Evolutionary conservation across 2,888 invertebrate species (phyloP).

Genomic region (Thymelicus sylvestris): DNA sequence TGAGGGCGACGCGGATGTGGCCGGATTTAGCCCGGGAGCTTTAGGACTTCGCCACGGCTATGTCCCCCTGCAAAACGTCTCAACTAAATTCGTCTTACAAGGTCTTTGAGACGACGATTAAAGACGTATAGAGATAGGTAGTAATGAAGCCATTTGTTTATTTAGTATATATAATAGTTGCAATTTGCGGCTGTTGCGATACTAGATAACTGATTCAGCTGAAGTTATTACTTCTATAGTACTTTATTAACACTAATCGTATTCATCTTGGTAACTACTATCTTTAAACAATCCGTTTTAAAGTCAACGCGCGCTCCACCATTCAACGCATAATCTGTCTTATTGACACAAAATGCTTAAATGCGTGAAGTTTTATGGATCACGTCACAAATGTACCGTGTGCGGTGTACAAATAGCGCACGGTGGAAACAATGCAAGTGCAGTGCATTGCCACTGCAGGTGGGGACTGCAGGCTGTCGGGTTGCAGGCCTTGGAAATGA

Average conservation of each 20-base stretch:
- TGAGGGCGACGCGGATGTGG: conserved; percentile 60
- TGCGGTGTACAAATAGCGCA: not conserved
- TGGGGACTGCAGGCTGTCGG: too few species aligned
- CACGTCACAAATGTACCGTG: not conserved
- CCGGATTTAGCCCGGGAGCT: conserved; percentile 63
- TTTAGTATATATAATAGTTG: too few species aligned
- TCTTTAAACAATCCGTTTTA: not conserved
- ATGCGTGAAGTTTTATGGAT: not conserved
- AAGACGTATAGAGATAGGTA: not conserved
- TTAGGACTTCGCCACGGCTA: conserved; percentile 37
- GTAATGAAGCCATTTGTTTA: too few species aligned
- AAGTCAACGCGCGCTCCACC: not conserved
- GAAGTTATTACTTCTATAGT: too few species aligned
- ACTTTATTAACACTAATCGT: too few species aligned
- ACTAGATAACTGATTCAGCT: too few species aligned
- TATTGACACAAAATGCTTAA: conserved; percentile 10
- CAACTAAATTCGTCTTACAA: conserved; percentile 62
- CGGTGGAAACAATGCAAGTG: conserved; percentile 7
- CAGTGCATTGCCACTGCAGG: conserved; percentile 54
- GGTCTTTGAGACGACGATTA: conserved; percentile 38
- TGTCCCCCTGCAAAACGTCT: conserved; percentile 63
- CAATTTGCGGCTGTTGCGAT: too few species aligned
- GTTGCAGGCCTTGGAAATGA: conserved; percentile 54
- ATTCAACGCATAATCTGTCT: not conserved
- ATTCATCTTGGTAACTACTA: too few species aligned